A percentile compares a stretch with the other conserved stretches of the same genome.
These are phyloP conservation scores for Caenorhabditis japonica DNA, from an alignment of 2,888 invertebrate species.

Conservation along the genomic window DNA sequence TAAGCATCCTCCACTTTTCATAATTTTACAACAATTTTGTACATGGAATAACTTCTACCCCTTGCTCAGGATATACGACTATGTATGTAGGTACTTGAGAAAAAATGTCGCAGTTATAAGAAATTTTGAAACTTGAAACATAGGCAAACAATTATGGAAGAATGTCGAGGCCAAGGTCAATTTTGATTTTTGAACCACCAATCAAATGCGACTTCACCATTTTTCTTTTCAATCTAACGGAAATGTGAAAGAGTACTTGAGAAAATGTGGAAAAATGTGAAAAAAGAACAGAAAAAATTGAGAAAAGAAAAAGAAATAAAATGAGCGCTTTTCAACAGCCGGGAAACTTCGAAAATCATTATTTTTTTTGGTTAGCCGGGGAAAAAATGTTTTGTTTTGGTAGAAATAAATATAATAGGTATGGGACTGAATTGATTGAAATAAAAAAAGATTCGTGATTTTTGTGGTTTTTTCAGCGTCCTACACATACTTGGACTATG, in stretches of 20 bases:
- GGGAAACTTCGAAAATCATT: constrained; percentile 8
- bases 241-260: neutral
- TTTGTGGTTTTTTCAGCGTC: constrained; percentile 29
- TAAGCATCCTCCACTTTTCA: too few species aligned
- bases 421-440: too few species aligned
- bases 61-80: too few species aligned
- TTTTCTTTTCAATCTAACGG: neutral
- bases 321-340: neutral
- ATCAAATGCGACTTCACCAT: neutral
- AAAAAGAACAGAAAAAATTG: too few species aligned
- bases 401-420: too few species aligned
- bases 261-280: too few species aligned
- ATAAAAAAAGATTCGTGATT: too few species aligned
- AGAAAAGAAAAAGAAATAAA: too few species aligned
- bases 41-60: too few species aligned
- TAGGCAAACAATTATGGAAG: constrained; percentile 1
- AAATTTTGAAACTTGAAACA: constrained; percentile 7
- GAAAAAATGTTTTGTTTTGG: too few species aligned
- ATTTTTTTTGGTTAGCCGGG: constrained; percentile 4
- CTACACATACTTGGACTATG: constrained; percentile 35
- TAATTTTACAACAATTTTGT: too few species aligned
- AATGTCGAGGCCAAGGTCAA: neutral
- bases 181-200: neutral
- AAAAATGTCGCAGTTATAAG: neutral
- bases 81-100: too few species aligned